Evolutionary conservation across 2,888 invertebrate genomes (phyloP), one percentile per base, ranked within the genome.

Genomic region (Corbicula japonica): DNA sequence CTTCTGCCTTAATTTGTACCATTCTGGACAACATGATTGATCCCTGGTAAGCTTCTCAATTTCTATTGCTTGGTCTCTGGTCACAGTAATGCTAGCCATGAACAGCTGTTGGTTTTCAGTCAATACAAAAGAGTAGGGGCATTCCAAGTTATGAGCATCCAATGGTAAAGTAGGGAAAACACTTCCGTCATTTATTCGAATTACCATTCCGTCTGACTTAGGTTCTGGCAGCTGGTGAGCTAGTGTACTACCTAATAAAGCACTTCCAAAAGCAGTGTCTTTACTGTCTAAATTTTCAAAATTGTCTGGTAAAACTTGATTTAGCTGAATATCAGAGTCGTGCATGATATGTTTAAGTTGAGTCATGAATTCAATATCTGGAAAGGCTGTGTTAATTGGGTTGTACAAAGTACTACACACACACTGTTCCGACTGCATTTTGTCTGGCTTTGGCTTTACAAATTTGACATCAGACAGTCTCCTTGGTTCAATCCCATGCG

Each of bases 401-500:
- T 70, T 70, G 38, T 61, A 70, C 26, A 61, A 38, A 6, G 70
- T 70, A 34, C 70, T 61, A 32, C 70, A 70, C n/a, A 70, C 70
- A 70, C 61, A 70, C 38, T 30, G 50, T 35, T 70, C 50, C 1
- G 70, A 70, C 18, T 70, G 18, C 28, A 32, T 18, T 18, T 46
- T 44, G 8, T 15, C 12, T 18, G 46, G 4, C 44, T 46, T 58
- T 38, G 34, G 58, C 18, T 58, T 58, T 2, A 58, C 58, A 58
- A 58, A 58, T 38, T 58, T 58, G 1, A 58, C 58, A 35, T 58
- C 58, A 5, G 58, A 8, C 5, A 58, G 38, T 8, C 2, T 1
- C 28, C 69, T 58, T 44, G 69, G 58, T 12, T 15, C 28, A 44
- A 56, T 58, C 6, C 58, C 56, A 68, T 71, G 61, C 0, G 56